A percentile compares a stretch with the other conserved stretches of the same genome.
Evolutionary conservation across 2,888 invertebrate genomes (phyloP).

Genomic region (Gasteruption jaculator): DNA sequence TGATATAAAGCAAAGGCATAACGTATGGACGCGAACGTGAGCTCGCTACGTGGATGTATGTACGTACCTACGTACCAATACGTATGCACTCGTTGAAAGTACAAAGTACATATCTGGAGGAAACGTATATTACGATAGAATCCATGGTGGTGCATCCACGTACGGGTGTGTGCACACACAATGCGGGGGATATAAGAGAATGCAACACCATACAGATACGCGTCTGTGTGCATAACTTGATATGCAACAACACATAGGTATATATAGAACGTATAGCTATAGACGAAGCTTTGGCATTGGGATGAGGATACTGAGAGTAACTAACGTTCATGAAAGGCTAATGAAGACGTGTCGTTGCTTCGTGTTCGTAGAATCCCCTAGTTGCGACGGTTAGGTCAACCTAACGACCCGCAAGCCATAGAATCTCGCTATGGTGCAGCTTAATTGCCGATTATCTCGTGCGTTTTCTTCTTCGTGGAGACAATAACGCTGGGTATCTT

Average conservation of each 20-base stretch:
- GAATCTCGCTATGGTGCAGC: conserved; percentile 34
- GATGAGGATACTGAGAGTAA: conserved; percentile 15
- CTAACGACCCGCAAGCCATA: conserved; percentile 27
- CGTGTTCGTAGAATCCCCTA: conserved; percentile 42
- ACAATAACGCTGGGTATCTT: conserved; percentile 4
- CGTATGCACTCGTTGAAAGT: too few relatives aligned
- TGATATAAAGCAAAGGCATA: too few relatives aligned
- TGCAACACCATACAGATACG: conserved; percentile 14
- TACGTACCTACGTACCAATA: too few relatives aligned
- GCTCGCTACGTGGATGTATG: too few relatives aligned
- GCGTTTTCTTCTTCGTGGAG: conserved; percentile 21
- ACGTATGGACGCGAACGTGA: too few relatives aligned
- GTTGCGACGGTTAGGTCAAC: conserved; percentile 24
- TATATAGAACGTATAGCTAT: too few relatives aligned
- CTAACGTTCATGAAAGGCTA: conserved; percentile 47
- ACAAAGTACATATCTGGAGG: too few relatives aligned
- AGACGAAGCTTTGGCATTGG: too few relatives aligned
- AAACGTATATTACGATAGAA: too few relatives aligned
- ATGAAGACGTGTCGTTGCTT: conserved; percentile 46
- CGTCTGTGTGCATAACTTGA: too few relatives aligned
- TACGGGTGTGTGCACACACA: conserved; percentile 14
- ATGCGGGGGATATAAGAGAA: conserved; percentile 4
- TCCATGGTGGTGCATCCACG: conserved; percentile 6
- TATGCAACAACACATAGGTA: too few relatives aligned
- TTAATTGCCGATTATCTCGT: conserved; percentile 41